phyloP scores from a whole-genome alignment of 1,140 invertebrate genomes.

The Cherax destructor region DNA sequence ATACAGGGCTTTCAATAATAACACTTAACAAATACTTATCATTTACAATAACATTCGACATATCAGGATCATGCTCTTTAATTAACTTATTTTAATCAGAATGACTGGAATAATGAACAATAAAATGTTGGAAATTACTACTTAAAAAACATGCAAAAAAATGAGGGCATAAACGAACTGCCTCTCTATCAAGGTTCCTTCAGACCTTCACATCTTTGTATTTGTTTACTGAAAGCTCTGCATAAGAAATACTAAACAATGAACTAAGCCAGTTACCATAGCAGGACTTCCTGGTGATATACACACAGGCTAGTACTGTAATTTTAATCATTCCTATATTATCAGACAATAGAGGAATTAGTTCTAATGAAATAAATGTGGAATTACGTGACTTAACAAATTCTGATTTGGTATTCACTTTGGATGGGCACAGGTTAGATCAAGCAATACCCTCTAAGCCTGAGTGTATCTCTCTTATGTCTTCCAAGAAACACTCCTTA shows the following conservation, averaged over 20 bases:
- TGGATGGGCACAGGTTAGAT: background rate
- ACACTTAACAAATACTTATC: background rate
- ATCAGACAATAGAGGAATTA: background rate
- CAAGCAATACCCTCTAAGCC: slow-evolving; percentile 4
- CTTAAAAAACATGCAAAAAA: background rate
- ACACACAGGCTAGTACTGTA: slow-evolving; percentile 14
- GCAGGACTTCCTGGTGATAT: slow-evolving; percentile 25
- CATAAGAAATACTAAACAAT: slow-evolving; percentile 14
- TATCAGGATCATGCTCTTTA: too few relatives aligned
- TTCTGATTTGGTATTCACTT: background rate
- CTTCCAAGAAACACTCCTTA: background rate
- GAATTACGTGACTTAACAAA: background rate
- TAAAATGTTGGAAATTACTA: background rate
- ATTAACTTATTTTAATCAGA: background rate
- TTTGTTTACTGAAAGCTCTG: background rate
- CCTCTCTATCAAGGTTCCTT: background rate
- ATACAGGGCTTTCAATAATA: background rate
- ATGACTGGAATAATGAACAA: background rate
- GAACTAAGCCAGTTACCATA: slow-evolving; percentile 36
- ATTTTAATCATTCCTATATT: background rate
- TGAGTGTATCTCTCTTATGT: slow-evolving; percentile 6
- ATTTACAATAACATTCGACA: too few relatives aligned
- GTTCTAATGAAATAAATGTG: background rate
- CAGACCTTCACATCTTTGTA: background rate
- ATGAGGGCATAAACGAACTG: background rate